A percentile compares a stretch with the other conserved stretches of the same genome.
These are phyloP conservation scores for Coturnix japonica DNA, from an alignment of 2,113 vertebrate genomes.

Conservation along the genomic window DNA sequence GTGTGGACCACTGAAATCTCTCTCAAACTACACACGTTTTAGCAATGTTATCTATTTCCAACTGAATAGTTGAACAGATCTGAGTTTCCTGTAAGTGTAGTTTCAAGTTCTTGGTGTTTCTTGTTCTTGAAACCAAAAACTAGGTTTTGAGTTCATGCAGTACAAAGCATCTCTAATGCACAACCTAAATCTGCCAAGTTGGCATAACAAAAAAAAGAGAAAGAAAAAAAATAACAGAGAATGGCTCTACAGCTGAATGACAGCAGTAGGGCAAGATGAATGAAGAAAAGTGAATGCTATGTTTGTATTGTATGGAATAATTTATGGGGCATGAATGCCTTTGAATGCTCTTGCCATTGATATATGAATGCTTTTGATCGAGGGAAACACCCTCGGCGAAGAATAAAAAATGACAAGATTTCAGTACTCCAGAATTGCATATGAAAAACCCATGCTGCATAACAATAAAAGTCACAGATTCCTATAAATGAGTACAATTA, in stretches of 20 bases:
- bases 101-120: neutral
- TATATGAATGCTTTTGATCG: neutral
- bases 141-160: neutral
- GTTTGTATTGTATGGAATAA: constrained; percentile 13
- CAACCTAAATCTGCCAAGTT: neutral
- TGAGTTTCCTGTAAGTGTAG: neutral
- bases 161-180: neutral
- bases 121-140: neutral
- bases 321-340: constrained; percentile 6
- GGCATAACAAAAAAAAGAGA: neutral
- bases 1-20: neutral
- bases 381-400: neutral
- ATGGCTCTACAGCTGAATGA: neutral
- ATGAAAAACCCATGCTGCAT: neutral
- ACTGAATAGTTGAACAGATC: neutral
- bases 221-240: neutral
- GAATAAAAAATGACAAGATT: neutral
- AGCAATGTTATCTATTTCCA: neutral
- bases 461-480: neutral
- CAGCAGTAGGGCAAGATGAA: constrained; percentile 9
- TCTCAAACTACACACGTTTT: neutral
- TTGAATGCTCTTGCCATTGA: neutral
- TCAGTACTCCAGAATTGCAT: neutral
- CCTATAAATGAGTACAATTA: constrained; percentile 1
- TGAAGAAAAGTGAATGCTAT: neutral